phyloP scores from a whole-genome alignment of 53 echinoderm and acorn worm species.

The Antedon mediterranea region DNA sequence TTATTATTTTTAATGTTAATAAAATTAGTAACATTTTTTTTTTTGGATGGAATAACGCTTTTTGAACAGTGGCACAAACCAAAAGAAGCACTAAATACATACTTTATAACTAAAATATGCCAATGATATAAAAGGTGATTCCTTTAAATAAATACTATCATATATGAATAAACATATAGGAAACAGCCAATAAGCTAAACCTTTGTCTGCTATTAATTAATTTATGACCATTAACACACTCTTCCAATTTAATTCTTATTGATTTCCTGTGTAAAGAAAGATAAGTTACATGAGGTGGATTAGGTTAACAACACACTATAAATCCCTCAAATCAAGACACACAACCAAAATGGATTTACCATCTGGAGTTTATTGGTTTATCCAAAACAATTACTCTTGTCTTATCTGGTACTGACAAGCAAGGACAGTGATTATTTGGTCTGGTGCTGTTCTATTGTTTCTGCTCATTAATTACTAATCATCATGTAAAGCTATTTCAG shows the following conservation, averaged over 20 bases:
- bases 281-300: not conserved
- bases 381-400: not conserved
- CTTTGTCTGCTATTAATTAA: not conserved
- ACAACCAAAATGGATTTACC: not conserved
- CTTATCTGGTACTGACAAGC: not conserved
- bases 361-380: not conserved
- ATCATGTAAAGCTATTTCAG: not conserved
- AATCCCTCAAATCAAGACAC: not conserved
- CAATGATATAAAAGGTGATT: too few relatives aligned
- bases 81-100: too few relatives aligned
- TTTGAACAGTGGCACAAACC: too few relatives aligned
- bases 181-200: not conserved
- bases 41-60: too few relatives aligned
- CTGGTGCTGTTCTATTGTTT: not conserved
- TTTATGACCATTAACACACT: not conserved
- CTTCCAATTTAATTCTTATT: constrained; percentile 1
- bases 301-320: not conserved
- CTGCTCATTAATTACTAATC: not conserved
- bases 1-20: too few relatives aligned
- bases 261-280: not conserved
- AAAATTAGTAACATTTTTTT: too few relatives aligned
- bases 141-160: not conserved
- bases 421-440: not conserved
- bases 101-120: too few relatives aligned
- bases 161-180: not conserved